phyloP scores from a whole-genome alignment of 2,113 vertebrate species.

The Herpetotheres cachinnans region DNA sequence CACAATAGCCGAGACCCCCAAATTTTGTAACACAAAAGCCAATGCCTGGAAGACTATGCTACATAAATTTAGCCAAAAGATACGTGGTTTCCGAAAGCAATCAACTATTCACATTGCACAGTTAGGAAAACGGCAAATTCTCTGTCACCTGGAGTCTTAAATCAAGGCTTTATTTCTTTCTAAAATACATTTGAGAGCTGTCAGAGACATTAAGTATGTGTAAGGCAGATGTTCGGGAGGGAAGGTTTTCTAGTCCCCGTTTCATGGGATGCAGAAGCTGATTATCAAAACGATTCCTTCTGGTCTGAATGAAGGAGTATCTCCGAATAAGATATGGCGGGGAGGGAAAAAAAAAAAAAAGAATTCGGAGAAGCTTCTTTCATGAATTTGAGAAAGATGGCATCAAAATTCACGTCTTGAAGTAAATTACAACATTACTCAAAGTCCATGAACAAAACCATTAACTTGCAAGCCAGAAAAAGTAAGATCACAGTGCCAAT shows the following conservation, averaged over 20 bases:
- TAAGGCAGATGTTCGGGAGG: background rate
- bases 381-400: background rate
- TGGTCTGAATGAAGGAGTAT: background rate
- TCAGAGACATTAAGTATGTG: background rate
- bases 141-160: background rate
- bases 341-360: background rate
- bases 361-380: background rate
- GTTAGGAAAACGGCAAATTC: background rate
- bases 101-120: too few species aligned
- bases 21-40: background rate
- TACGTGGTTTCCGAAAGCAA: background rate
- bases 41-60: background rate
- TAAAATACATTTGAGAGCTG: background rate
- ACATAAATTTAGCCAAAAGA: background rate
- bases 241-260: background rate
- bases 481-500: background rate
- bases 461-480: background rate
- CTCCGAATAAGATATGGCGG: background rate
- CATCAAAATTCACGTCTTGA: background rate
- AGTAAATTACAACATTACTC: background rate
- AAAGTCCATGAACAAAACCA: background rate
- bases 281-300: background rate
- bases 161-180: background rate
- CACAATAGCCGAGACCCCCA: rapidly evolving
- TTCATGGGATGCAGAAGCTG: background rate